Conservation (phyloP, 2,888 invertebrate species). For the Xestia sexstrigata region DNA sequence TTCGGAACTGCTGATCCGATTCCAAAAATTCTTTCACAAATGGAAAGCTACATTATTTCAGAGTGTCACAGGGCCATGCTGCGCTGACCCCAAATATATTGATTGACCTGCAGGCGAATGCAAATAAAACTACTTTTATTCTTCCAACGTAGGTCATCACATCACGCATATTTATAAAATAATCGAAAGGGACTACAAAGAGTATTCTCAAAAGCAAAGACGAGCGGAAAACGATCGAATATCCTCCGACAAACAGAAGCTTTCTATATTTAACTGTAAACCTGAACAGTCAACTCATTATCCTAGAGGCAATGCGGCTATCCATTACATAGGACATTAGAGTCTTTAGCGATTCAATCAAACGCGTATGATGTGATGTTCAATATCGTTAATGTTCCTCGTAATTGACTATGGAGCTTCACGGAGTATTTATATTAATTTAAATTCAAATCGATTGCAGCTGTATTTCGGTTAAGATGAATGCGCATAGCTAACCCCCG, state of each 20-base stretch:
- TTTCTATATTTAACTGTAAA: conserved; percentile 21
- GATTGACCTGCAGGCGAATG: background rate
- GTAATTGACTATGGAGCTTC: conserved; percentile 20
- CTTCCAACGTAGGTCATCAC: background rate
- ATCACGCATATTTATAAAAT: background rate
- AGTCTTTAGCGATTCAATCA: conserved; percentile 23
- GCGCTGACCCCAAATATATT: too few relatives aligned
- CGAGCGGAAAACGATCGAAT: conserved; percentile 14
- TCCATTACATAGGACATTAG: conserved; percentile 41
- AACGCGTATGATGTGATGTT: conserved; percentile 24
- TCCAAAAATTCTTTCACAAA: background rate
- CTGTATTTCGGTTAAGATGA: background rate
- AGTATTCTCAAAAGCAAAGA: conserved; percentile 1
- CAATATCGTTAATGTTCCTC: conserved; percentile 21
- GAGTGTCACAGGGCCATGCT: too few relatives aligned
- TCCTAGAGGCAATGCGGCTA: conserved; percentile 32
- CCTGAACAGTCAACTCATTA: conserved; percentile 39
- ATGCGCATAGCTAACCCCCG: background rate
- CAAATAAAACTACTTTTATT: background rate
- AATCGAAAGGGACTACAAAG: conserved; percentile 2
- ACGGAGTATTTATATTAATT: conserved; percentile 16
- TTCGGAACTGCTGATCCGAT: background rate
- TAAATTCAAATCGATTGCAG: conserved; percentile 16
- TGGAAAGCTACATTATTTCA: background rate
- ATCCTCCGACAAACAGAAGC: conserved; percentile 22